A percentile compares a stretch with the other conserved stretches of the same genome.
Evolutionary conservation across 2,797 vertebrate species (phyloP).

Genomic region (Poecilia velifera): DNA sequence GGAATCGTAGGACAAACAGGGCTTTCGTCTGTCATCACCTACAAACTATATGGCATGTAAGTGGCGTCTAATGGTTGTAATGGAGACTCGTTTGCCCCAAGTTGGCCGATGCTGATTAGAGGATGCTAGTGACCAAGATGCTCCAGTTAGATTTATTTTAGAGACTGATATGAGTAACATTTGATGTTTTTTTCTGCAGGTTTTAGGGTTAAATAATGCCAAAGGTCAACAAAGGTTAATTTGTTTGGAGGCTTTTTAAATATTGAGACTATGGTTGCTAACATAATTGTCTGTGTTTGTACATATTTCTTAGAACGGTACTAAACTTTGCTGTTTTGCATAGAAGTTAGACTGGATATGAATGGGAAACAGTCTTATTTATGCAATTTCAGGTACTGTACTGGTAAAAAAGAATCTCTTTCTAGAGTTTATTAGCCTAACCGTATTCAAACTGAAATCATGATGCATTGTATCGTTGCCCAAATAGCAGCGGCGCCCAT

Average conservation of each 20-base stretch:
- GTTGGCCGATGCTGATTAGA: background rate
- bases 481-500: conserved; percentile 1
- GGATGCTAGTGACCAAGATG: background rate
- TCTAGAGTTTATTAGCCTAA: conserved; percentile 8
- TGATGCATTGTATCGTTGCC: conserved; percentile 8
- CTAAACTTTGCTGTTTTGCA: background rate
- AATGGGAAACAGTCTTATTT: background rate
- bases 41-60: background rate
- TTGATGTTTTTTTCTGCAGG: background rate
- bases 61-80: background rate
- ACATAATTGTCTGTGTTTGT: conserved; percentile 1
- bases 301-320: background rate
- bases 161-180: background rate
- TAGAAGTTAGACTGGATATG: background rate
- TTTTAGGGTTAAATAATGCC: background rate
- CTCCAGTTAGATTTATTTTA: background rate
- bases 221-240: background rate
- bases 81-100: background rate
- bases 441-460: background rate
- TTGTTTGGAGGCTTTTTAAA: background rate
- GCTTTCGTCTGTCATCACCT: background rate
- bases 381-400: conserved; percentile 4
- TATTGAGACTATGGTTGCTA: background rate
- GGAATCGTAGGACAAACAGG: background rate
- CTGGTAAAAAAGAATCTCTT: background rate